Conservation (phyloP, 2,797 vertebrate species). For the Mus caroli region DNA sequence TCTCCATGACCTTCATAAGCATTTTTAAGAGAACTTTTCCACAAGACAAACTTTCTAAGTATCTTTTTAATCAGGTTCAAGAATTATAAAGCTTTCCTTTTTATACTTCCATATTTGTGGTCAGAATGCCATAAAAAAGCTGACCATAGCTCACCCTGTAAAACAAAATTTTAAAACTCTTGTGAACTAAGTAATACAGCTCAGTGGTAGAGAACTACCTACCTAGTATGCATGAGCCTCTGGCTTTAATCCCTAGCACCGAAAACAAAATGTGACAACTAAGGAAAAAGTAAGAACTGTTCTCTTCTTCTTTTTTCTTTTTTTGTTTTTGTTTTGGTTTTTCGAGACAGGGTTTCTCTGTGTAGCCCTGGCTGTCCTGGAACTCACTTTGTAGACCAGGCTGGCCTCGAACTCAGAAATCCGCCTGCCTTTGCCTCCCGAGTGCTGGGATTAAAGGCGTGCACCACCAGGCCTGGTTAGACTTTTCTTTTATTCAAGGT, state of each 20-base stretch:
- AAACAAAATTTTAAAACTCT: conserved; percentile 4
- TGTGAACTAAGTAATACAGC: neutral
- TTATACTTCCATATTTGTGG: neutral
- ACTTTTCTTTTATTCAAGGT: neutral
- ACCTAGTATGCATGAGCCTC: neutral
- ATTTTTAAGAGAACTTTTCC: neutral
- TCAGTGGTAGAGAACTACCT: neutral
- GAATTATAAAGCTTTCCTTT: conserved; percentile 8
- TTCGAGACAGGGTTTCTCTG: no score
- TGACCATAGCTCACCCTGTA: neutral
- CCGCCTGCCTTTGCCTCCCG: no score
- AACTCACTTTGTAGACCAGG: no score
- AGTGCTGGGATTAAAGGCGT: no score
- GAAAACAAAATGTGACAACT: neutral
- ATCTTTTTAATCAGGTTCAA: conserved; percentile 27
- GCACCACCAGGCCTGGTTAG: no score
- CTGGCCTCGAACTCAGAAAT: no score
- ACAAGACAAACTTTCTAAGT: conserved; percentile 36
- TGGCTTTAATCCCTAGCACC: neutral
- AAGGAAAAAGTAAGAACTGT: neutral
- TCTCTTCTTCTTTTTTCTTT: neutral
- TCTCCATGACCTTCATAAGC: neutral
- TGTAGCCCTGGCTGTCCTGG: no score
- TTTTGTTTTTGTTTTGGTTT: no score
- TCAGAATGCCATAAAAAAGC: neutral